Percentiles rank a stretch among this genome's conserved stretches.
These are phyloP conservation scores for Desoria tigrina DNA, from an alignment of 2,888 invertebrate genomes.

Conservation along the genomic window DNA sequence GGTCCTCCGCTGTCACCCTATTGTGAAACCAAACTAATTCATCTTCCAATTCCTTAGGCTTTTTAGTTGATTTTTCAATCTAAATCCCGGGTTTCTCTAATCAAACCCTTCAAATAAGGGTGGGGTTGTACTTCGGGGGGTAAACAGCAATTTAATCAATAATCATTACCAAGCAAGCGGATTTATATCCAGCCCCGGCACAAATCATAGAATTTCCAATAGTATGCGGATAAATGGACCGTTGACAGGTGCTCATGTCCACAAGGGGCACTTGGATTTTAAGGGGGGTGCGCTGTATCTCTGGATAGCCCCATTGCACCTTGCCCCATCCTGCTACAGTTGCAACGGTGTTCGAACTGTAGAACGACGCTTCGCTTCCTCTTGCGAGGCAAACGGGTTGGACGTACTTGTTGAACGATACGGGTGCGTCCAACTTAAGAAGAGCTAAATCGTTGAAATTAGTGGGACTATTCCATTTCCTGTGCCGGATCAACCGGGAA, in stretches of 20 bases:
- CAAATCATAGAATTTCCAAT: slow-evolving; percentile 74
- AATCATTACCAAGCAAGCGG: slow-evolving; percentile 80
- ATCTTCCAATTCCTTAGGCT: too few species aligned
- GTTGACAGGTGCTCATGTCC: slow-evolving; percentile 27
- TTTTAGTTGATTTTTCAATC: too few species aligned
- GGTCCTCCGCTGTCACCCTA: slow-evolving; percentile 90
- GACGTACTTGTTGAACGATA: slow-evolving; percentile 70
- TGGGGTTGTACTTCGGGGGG: slow-evolving; percentile 30
- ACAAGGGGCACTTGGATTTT: slow-evolving; percentile 33
- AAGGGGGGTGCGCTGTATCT: slow-evolving; percentile 27
- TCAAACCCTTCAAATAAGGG: slow-evolving; percentile 23
- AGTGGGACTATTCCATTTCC: slow-evolving; percentile 35
- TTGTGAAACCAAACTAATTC: neutral
- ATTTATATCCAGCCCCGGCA: slow-evolving; percentile 77
- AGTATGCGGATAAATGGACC: slow-evolving; percentile 27
- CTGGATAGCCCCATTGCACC: slow-evolving; percentile 32
- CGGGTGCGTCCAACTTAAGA: slow-evolving; percentile 74
- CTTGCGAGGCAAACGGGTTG: slow-evolving; percentile 76
- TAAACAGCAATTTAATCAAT: slow-evolving; percentile 27
- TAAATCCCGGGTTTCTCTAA: too few species aligned
- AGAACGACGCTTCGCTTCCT: slow-evolving; percentile 63
- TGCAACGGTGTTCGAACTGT: slow-evolving; percentile 72
- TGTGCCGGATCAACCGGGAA: slow-evolving; percentile 38
- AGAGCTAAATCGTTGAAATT: slow-evolving; percentile 79
- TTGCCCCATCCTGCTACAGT: slow-evolving; percentile 55